Evolutionary conservation across 2,888 invertebrate genomes (phyloP).

Genomic region (Cheilosia vulpina): DNA sequence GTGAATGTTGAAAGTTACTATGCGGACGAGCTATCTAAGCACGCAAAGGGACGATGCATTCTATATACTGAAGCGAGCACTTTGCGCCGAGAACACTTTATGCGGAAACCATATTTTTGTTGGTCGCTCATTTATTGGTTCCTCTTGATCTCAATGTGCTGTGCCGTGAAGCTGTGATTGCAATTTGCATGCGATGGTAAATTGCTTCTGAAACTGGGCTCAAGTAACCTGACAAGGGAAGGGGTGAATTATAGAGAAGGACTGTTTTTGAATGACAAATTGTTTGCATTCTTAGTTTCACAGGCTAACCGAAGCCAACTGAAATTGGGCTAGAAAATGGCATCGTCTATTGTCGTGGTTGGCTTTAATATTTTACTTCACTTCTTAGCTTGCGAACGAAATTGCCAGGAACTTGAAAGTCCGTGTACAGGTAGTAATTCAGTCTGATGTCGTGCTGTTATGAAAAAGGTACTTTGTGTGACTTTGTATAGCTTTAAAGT

Average conservation of each 20-base stretch:
- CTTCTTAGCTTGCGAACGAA: no score
- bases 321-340: no score
- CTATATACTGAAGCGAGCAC: not conserved
- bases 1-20: slow-evolving; percentile 45
- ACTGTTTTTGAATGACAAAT: no score
- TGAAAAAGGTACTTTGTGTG: no score
- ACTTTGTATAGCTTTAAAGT: no score
- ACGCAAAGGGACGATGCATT: slow-evolving; percentile 5
- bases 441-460: no score
- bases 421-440: no score
- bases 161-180: not conserved
- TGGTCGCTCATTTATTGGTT: not conserved
- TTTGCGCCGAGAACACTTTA: slow-evolving; percentile 51
- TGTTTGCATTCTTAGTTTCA: no score
- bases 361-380: no score
- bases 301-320: no score
- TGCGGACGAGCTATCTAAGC: not conserved
- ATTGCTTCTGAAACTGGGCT: not conserved
- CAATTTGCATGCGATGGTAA: slow-evolving; percentile 17
- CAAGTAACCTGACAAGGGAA: not conserved
- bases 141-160: not conserved
- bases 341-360: no score
- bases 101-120: slow-evolving; percentile 29
- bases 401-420: no score
- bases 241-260: not conserved